Percentiles rank a stretch among this genome's conserved stretches.
Evolutionary conservation across 2,888 invertebrate genomes (phyloP).

Genomic region (Heliconius sara): DNA sequence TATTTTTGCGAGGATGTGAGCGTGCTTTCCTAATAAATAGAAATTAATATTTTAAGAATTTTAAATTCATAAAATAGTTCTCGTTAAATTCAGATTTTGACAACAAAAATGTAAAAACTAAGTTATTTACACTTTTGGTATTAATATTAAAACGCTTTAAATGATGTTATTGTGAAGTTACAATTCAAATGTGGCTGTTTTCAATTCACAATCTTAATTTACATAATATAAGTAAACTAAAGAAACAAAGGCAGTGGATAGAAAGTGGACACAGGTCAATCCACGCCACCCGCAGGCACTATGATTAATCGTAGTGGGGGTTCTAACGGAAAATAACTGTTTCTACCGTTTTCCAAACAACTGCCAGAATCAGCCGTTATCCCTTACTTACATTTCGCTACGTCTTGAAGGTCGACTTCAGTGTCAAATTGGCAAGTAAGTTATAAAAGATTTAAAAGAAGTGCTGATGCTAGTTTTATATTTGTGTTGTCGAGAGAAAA

Average conservation of each 20-base stretch:
- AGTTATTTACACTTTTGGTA: too few species aligned
- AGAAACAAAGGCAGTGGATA: constrained; percentile 1
- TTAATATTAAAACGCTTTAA: too few species aligned
- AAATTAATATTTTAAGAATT: too few species aligned
- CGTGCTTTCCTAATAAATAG: too few species aligned
- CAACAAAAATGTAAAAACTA: too few species aligned
- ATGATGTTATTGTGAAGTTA: too few species aligned
- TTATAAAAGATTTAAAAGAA: constrained; percentile 6
- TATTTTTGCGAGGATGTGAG: too few species aligned
- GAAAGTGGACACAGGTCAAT: constrained; percentile 63
- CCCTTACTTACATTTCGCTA: constrained; percentile 24
- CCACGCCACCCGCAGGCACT: constrained; percentile 67
- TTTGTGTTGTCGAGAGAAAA: background rate
- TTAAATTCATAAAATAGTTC: too few species aligned
- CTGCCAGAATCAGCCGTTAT: constrained; percentile 65
- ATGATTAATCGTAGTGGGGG: constrained; percentile 76
- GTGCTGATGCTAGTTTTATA: background rate
- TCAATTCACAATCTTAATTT: too few species aligned
- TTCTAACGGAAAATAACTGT: constrained; percentile 71
- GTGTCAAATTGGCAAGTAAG: constrained; percentile 25
- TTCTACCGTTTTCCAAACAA: constrained; percentile 77
- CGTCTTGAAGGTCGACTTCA: constrained; percentile 31
- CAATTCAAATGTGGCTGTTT: too few species aligned
- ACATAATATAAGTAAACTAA: background rate
- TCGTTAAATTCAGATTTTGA: too few species aligned